Evolutionary conservation across 2,113 vertebrate genomes (phyloP).

Genomic region (Hystrix brachyura): DNA sequence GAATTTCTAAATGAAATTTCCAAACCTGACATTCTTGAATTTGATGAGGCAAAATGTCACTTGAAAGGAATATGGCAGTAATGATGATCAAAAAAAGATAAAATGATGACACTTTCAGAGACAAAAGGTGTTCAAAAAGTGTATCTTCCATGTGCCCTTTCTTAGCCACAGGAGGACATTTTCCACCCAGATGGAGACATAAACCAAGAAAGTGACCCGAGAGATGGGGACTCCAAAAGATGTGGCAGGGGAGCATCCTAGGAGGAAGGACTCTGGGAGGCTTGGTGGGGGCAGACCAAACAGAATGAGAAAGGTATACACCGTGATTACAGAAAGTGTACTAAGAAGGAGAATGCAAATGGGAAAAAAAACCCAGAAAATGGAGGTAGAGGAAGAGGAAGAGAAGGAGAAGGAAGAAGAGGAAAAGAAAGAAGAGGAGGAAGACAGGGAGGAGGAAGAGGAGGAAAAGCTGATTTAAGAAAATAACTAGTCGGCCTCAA

Average conservation of each 20-base stretch:
- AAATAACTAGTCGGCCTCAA: not conserved
- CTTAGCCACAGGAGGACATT: not conserved
- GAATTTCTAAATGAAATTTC: not conserved
- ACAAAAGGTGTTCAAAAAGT: not conserved
- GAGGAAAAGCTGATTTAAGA: not conserved
- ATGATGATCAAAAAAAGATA: not conserved
- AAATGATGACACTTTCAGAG: not conserved
- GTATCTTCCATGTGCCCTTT: not conserved
- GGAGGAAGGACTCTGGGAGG: no score
- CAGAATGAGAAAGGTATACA: not conserved
- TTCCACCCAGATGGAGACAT: not conserved
- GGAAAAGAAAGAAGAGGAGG: not conserved
- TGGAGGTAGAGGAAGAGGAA: not conserved
- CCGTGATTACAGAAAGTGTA: not conserved
- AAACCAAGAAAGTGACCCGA: not conserved
- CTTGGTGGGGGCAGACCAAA: not conserved
- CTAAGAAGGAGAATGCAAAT: not conserved
- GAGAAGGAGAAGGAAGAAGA: not conserved
- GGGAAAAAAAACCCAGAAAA: not conserved
- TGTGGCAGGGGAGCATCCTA: not conserved
- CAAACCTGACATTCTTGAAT: not conserved
- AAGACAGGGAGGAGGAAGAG: no score
- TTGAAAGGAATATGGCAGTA: not conserved
- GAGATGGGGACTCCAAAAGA: not conserved
- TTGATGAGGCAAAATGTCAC: not conserved